Percentiles rank a stretch among this genome's conserved stretches.
These are phyloP conservation scores for Phaethornis superciliosus DNA, from an alignment of 2,113 vertebrate genomes.

Conservation along the genomic window DNA sequence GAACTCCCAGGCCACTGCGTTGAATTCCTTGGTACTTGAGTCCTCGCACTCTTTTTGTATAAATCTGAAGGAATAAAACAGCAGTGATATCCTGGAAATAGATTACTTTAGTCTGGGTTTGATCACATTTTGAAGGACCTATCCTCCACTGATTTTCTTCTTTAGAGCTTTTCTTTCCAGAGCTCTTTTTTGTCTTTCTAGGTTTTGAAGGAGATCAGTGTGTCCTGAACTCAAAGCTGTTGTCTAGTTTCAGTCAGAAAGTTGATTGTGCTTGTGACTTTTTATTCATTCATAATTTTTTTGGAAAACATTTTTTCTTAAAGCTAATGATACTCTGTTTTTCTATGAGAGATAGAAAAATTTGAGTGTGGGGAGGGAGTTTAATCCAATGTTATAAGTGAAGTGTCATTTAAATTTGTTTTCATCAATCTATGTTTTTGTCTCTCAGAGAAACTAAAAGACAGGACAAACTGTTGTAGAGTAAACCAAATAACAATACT, in stretches of 20 bases:
- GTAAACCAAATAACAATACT: background rate
- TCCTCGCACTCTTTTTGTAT: too few relatives aligned
- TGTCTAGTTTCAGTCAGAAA: background rate
- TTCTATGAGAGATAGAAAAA: background rate
- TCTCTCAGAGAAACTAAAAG: background rate
- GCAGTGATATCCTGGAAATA: background rate
- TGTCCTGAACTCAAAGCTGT: background rate
- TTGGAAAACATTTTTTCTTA: background rate
- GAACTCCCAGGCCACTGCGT: background rate
- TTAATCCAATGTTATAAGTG: background rate
- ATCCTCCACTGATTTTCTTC: background rate
- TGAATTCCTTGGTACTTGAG: background rate
- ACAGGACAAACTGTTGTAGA: background rate
- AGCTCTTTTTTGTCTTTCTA: background rate
- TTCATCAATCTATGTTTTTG: background rate
- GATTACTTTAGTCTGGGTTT: background rate
- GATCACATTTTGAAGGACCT: background rate
- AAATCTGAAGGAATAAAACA: background rate
- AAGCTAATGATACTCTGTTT: background rate
- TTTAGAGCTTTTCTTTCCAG: background rate
- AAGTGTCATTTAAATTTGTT: background rate
- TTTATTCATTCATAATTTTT: background rate
- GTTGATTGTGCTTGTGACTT: background rate
- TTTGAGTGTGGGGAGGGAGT: background rate
- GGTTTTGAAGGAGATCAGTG: background rate